Conservation (phyloP, 2,888 invertebrate species). For the Noctua comes region DNA sequence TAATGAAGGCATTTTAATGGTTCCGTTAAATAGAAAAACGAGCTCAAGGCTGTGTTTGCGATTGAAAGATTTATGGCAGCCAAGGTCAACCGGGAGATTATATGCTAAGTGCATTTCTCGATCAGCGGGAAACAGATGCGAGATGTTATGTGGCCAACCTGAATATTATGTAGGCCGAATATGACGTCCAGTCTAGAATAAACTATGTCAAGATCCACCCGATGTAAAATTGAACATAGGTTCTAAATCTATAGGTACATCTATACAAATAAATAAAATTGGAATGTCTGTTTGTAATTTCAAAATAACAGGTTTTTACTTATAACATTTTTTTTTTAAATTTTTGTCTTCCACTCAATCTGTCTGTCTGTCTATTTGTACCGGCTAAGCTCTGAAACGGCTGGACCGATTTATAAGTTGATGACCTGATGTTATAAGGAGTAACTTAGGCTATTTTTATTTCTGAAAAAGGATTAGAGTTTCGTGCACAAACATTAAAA, state of each 20-base stretch:
- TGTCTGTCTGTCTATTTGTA: too few species aligned
- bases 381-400: too few species aligned
- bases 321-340: too few species aligned
- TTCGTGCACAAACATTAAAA: too few species aligned
- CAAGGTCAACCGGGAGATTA: constrained; percentile 75
- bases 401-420: too few species aligned
- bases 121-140: constrained; percentile 71
- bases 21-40: constrained; percentile 75
- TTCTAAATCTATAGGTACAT: background rate
- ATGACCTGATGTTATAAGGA: too few species aligned
- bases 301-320: too few species aligned
- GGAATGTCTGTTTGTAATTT: too few species aligned
- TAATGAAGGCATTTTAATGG: constrained; percentile 81
- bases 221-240: background rate
- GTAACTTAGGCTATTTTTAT: too few species aligned
- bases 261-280: too few species aligned
- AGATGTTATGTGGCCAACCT: constrained; percentile 54
- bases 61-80: constrained; percentile 72
- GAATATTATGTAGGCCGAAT: constrained; percentile 50
- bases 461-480: too few species aligned
- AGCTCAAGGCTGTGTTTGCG: constrained; percentile 79
- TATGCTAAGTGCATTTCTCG: constrained; percentile 73
- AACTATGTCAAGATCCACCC: constrained; percentile 52
- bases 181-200: constrained; percentile 51
- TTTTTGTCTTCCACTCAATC: too few species aligned